Evolutionary conservation across 2,113 vertebrate genomes (phyloP).

Genomic region (Tachuris rubrigastra): DNA sequence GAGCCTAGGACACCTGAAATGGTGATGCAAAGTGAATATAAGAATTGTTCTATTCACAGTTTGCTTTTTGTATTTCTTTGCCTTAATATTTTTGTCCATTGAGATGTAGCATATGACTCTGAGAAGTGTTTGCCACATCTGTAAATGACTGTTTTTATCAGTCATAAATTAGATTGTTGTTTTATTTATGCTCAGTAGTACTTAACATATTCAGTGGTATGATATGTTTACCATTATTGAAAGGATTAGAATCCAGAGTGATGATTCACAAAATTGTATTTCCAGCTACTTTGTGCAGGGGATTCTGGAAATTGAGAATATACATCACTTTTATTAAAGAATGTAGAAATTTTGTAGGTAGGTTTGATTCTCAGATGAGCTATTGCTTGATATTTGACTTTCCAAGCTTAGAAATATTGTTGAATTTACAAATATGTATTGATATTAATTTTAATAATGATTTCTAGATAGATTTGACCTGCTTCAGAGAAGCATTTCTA

Average conservation of each 20-base stretch:
- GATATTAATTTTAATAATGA: not conserved
- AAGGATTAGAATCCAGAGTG: not conserved
- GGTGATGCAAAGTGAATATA: not conserved
- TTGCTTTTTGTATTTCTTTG: not conserved
- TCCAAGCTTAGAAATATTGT: not conserved
- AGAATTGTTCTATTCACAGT: not conserved
- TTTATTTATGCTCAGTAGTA: not conserved
- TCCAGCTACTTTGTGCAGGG: not conserved
- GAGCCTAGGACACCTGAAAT: not conserved
- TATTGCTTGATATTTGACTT: not conserved
- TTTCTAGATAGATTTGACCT: not conserved
- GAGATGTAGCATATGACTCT: not conserved
- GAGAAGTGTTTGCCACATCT: not conserved
- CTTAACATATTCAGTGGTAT: not conserved
- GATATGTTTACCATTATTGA: not conserved
- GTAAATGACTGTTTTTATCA: constrained; percentile 12
- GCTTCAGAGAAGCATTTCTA: not conserved
- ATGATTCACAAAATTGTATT: constrained; percentile 6
- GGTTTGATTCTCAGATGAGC: not conserved
- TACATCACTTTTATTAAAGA: not conserved
- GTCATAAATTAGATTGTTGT: not conserved
- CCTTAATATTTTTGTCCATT: not conserved
- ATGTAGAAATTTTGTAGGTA: not conserved
- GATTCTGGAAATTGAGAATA: not conserved
- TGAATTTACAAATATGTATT: not conserved